These are phyloP conservation scores for Paratrypauchen microcephalus DNA, from an alignment of 2,797 vertebrate genomes.

Conservation along the genomic window DNA sequence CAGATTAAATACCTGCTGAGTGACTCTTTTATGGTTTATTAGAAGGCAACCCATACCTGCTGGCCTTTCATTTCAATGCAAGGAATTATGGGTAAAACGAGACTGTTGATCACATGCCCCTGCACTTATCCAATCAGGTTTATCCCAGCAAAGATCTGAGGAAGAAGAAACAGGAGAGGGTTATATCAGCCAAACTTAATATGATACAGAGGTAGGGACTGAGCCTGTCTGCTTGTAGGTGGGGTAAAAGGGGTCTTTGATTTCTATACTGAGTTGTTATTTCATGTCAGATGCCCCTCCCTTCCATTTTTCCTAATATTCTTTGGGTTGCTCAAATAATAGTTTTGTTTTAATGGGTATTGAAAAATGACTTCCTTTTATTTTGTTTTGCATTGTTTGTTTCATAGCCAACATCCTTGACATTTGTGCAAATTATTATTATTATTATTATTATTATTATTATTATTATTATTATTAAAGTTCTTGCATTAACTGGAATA, in stretches of 20 bases:
- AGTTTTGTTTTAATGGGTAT: no score
- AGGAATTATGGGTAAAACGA: slow-evolving; percentile 59
- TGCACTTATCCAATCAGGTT: slow-evolving; percentile 63
- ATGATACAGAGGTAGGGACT: slow-evolving; percentile 31
- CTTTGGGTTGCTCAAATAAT: neutral
- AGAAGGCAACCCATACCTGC: slow-evolving; percentile 35
- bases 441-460: no score
- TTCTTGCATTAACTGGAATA: no score
- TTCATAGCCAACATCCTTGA: no score
- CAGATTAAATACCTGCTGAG: slow-evolving; percentile 67
- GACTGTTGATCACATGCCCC: slow-evolving; percentile 61
- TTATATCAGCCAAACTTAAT: slow-evolving; percentile 52
- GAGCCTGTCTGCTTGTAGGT: slow-evolving; percentile 30
- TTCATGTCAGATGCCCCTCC: neutral
- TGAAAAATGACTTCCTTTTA: no score
- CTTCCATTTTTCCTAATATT: neutral
- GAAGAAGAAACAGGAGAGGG: slow-evolving; percentile 54
- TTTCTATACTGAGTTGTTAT: neutral
- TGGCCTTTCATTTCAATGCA: slow-evolving; percentile 55
- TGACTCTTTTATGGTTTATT: slow-evolving; percentile 65
- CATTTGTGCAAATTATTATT: no score
- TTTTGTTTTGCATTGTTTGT: no score
- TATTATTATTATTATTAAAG: no score
- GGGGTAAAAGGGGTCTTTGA: neutral
- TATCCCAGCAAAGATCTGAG: slow-evolving; percentile 53